A percentile compares a stretch with the other conserved stretches of the same genome.
Evolutionary conservation across 1,140 invertebrate genomes (phyloP).

Genomic region (Drosophila athabasca): DNA sequence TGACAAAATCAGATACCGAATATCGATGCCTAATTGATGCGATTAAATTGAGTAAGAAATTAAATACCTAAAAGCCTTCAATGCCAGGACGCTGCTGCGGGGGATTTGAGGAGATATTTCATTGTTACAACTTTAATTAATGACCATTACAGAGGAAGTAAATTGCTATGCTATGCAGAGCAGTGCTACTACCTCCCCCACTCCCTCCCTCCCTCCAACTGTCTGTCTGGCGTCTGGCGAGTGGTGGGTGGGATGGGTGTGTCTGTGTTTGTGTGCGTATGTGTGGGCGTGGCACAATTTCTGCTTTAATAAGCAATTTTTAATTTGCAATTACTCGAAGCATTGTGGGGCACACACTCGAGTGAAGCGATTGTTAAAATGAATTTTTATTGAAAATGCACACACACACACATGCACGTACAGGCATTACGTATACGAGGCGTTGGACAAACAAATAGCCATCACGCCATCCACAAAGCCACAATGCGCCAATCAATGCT

Average conservation of each 20-base stretch:
- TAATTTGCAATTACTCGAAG: conserved; percentile 77
- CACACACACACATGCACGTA: conserved; percentile 67
- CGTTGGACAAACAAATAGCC: conserved; percentile 61
- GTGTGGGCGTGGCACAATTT: conserved; percentile 22
- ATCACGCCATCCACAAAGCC: conserved; percentile 31
- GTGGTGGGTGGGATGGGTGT: conserved; percentile 2
- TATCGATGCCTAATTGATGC: conserved; percentile 23
- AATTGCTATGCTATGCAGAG: conserved; percentile 53
- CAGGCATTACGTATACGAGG: conserved; percentile 71
- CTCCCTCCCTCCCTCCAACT: background rate
- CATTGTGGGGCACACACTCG: conserved; percentile 44
- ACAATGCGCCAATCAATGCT: conserved; percentile 67
- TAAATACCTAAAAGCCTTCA: conserved; percentile 37
- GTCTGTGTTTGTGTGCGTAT: conserved; percentile 8
- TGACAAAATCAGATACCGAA: conserved; percentile 32
- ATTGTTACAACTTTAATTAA: conserved; percentile 75
- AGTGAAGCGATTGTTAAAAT: conserved; percentile 55
- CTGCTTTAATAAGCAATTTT: conserved; percentile 81
- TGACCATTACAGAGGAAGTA: conserved; percentile 63
- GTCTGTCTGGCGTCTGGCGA: background rate
- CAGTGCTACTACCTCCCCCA: background rate
- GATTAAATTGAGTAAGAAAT: conserved; percentile 66
- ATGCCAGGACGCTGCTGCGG: conserved; percentile 15
- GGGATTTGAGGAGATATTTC: conserved; percentile 61
- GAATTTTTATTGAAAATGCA: conserved; percentile 74